Evolutionary conservation across 1,140 invertebrate genomes (phyloP), one percentile per base, ranked within the genome.

Genomic region (Saxidomus purpurata): DNA sequence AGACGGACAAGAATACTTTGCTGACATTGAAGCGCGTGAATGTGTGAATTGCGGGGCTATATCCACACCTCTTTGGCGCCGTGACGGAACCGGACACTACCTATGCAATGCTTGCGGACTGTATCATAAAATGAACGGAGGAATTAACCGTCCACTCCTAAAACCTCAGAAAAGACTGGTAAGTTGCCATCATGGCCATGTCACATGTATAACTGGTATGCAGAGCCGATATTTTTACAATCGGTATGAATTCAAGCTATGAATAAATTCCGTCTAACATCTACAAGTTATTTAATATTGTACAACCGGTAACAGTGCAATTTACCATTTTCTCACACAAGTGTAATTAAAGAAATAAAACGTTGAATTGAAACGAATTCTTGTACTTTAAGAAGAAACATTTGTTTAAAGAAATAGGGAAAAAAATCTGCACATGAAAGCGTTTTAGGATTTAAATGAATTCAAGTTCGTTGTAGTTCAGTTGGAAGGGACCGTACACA

Each of bases 81-180:
- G 94, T 19, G 94, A 94, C 80, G 92, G 93, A 17, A 93, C 92
- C 36, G 94, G 94, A 31, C 92, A 94, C 74, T 94, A 94, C 79
- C 86, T 94, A 15, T 93, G 92, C 81, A 92, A 93, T 76, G 93
- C 93, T n/a, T 98, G 98, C 59, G 98, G 98, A 92, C 97, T 99
- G 67, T 99, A 99, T 96, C 98, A 99, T 97, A 99, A 99, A 96
- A 99, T 92, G 91, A 92, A 92, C 61, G 87, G 98, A 92, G 87
- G 98, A 92, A 98, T 98, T 95, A 99, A 99, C 96, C 96, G 98
- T 96, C 98, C 98, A 22, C 97, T 99, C 91, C 98, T 99, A 97
- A 99, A 99, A 97, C 98, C 98, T 92, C 98, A 98, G 96, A 97
- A 98, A 97, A 97, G 98, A 97, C 97, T 99, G 97, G 94, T 94